Base-by-base conservation (phyloP, 2,113 vertebrate species). In the Dryoscopus gambensis region DNA sequence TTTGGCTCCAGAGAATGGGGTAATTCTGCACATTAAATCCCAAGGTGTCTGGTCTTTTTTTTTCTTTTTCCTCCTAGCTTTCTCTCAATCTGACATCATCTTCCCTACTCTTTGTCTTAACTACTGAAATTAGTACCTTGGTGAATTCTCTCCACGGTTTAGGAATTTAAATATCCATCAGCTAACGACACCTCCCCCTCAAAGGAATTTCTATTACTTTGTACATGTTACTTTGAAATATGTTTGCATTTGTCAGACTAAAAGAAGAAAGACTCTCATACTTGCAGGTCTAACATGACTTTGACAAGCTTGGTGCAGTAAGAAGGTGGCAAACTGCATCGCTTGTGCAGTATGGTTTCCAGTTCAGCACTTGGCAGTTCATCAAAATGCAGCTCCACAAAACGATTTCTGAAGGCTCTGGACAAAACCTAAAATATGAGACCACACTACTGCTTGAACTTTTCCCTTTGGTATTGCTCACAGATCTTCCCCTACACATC, bases 361-460 rank as follows among this genome's bases (percentile, higher is more conserved):
- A 99, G 95, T 93, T 99, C 99, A 55, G 77, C 93, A 77, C 98
- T 99, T 75, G 99, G 99, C 50, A 99, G 94, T 79, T 99, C 99
- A 91, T 99, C 98, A 97, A 99, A 99, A 98, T 99, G 99, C 47
- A 99, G 96, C 92, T 99, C 99, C 87, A 99, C 99, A 96, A 99
- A 99, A 73, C 99, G 98, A 94, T 99, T 99, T 89, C 99, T 98
- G 96, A 99, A 99, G 22, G 99, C 99, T 97, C 99, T 98, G 56
- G 99, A 99, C 92, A 99, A 98, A 60, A 99, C 98, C 99, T 99
- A 88, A 53, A 85, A 92, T 30, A 70, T 0, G 18, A 96, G 47
- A 52, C 74, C 15, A 93, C 18, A 62, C 6, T 17, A 64, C 28
- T 47, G 47, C 52, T 79, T 69, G 7, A 93, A 87, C 11, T 35